These are phyloP conservation scores for Pelodiscus sinensis DNA, from an alignment of 2,113 vertebrate species.

Conservation along the genomic window DNA sequence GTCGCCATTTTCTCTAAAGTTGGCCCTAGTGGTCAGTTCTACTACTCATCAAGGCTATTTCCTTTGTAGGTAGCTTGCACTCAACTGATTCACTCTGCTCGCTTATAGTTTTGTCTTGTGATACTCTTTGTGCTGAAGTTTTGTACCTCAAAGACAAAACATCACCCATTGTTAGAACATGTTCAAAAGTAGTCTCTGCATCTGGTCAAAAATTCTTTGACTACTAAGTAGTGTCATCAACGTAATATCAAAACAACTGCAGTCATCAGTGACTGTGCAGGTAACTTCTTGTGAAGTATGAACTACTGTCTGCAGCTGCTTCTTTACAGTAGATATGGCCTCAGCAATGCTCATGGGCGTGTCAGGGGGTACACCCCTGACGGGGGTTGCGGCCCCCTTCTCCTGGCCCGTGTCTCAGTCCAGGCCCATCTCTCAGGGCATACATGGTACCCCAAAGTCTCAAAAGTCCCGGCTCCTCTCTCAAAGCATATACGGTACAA, in stretches of 20 bases:
- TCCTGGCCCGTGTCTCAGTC: too few relatives aligned
- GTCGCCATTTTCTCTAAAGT: too few relatives aligned
- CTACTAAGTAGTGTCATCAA: not conserved
- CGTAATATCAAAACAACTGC: not conserved
- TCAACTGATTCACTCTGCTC: not conserved
- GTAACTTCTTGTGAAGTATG: too few relatives aligned
- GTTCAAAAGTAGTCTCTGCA: not conserved
- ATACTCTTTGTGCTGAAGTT: not conserved
- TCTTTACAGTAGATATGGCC: not conserved
- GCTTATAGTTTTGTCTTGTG: not conserved
- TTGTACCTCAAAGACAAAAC: not conserved
- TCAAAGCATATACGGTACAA: too few relatives aligned
- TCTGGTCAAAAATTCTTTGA: not conserved
- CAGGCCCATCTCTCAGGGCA: too few relatives aligned
- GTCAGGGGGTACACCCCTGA: too few relatives aligned
- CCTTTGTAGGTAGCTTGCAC: not conserved
- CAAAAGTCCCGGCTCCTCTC: too few relatives aligned
- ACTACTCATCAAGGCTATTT: not conserved
- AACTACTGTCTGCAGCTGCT: not conserved
- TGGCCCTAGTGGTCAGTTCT: not conserved
- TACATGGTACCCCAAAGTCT: too few relatives aligned
- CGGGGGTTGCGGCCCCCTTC: too few relatives aligned
- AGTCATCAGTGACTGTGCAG: not conserved
- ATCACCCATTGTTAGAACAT: not conserved
- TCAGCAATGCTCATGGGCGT: not conserved